These are phyloP conservation scores for Amphiprion ocellaris DNA, from an alignment of 2,113 vertebrate species.

Conservation along the genomic window DNA sequence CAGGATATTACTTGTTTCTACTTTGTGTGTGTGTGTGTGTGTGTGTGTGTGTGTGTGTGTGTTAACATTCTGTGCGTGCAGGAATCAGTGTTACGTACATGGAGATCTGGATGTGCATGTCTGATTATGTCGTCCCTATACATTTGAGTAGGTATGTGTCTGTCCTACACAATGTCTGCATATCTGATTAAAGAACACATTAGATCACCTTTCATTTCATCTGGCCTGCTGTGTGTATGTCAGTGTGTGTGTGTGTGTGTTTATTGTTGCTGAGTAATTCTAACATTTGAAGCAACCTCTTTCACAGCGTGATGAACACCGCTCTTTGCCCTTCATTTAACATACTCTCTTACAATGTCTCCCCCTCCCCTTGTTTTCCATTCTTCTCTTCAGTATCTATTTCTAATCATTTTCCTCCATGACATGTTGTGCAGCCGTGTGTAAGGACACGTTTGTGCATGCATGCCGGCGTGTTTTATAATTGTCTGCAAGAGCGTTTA, in stretches of 20 bases:
- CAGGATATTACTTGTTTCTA: slow-evolving; percentile 20
- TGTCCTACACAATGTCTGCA: slow-evolving; percentile 28
- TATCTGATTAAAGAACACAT: slow-evolving; percentile 63
- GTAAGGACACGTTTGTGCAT: slow-evolving; percentile 38
- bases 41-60: slow-evolving; percentile 6
- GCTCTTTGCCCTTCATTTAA: slow-evolving; percentile 61
- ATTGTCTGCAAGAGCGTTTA: slow-evolving; percentile 68
- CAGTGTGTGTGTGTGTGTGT: neutral
- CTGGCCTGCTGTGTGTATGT: slow-evolving; percentile 8
- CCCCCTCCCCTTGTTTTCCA: slow-evolving; percentile 15
- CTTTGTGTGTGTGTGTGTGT: slow-evolving; percentile 3
- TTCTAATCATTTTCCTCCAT: slow-evolving; percentile 49
- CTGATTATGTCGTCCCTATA: slow-evolving; percentile 2
- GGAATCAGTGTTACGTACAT: neutral
- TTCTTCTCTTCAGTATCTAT: slow-evolving; percentile 41
- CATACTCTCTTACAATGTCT: slow-evolving; percentile 47
- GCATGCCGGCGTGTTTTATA: slow-evolving; percentile 37
- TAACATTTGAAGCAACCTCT: slow-evolving; percentile 40
- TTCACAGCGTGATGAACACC: slow-evolving; percentile 52
- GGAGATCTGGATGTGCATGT: neutral
- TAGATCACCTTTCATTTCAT: slow-evolving; percentile 59
- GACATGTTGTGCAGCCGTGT: slow-evolving; percentile 79
- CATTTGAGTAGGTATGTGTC: slow-evolving; percentile 28
- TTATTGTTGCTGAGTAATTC: slow-evolving; percentile 37
- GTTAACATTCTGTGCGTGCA: neutral